phyloP scores from a whole-genome alignment of 1,140 invertebrate species.

The Diorhabda elongata region DNA sequence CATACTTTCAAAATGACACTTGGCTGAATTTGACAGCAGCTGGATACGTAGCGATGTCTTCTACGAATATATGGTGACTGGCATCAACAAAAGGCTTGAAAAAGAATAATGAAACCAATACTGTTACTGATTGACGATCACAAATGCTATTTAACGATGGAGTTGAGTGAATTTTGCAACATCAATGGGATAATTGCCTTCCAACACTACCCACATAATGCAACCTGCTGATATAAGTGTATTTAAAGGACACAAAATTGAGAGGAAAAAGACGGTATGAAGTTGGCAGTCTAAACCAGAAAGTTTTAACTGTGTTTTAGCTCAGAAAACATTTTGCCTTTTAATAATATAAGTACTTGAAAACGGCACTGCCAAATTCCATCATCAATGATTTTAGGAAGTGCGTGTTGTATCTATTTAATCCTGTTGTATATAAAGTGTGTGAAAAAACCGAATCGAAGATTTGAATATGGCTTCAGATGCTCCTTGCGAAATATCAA shows the following conservation, averaged over 20 bases:
- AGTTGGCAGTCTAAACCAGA: conserved; percentile 17
- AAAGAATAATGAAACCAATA: conserved; percentile 27
- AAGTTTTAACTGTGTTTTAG: conserved; percentile 18
- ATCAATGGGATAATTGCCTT: conserved; percentile 43
- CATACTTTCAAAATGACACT: conserved; percentile 33
- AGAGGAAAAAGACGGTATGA: conserved; percentile 37
- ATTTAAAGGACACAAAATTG: conserved; percentile 41
- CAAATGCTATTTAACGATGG: conserved; percentile 43
- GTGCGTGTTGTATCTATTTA: conserved; percentile 26
- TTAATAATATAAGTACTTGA: background rate
- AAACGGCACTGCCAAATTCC: conserved; percentile 9
- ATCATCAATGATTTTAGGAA: conserved; percentile 42
- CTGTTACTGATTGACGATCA: conserved; percentile 48
- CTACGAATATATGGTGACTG: conserved; percentile 24
- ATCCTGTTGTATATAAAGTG: background rate
- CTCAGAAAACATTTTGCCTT: conserved; percentile 5
- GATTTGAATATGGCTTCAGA: too few species aligned
- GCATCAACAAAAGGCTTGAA: conserved; percentile 28
- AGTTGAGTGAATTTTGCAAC: conserved; percentile 43
- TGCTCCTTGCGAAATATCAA: too few species aligned
- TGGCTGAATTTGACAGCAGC: conserved; percentile 43
- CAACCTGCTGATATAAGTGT: conserved; percentile 46
- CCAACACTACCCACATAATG: conserved; percentile 48
- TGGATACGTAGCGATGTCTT: conserved; percentile 42
- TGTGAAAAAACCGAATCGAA: too few species aligned